Conservation (phyloP, 2,797 vertebrate species). For the Ctenochaetus hawaiiensis region DNA sequence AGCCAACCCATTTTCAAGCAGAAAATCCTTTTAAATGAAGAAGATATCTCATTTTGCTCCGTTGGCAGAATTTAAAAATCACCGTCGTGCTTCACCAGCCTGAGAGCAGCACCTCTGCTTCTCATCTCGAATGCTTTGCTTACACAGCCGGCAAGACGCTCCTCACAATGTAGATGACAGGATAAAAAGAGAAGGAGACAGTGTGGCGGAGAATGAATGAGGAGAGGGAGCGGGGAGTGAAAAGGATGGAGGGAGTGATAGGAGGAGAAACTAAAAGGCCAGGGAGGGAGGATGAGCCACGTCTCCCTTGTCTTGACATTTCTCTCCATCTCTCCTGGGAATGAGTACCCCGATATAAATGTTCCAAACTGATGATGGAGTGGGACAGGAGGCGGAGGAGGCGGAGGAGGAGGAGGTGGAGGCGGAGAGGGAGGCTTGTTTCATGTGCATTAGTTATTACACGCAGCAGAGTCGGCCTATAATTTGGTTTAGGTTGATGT, state of each 20-base stretch:
- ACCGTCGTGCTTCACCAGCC: constrained; percentile 40
- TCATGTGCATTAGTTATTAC: constrained; percentile 64
- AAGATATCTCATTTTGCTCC: constrained; percentile 13
- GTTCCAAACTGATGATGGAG: constrained; percentile 62
- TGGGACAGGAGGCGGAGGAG: constrained; percentile 27
- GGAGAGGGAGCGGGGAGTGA: constrained; percentile 22
- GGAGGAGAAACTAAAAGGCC: constrained; percentile 62
- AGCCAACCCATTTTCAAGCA: background rate
- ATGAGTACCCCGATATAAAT: constrained; percentile 64
- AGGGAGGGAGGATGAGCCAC: constrained; percentile 67
- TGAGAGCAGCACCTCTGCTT: constrained; percentile 24
- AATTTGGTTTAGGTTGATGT: constrained; percentile 75
- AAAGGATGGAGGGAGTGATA: constrained; percentile 58
- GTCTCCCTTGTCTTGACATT: constrained; percentile 76
- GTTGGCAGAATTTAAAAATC: constrained; percentile 42
- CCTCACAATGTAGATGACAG: constrained; percentile 74
- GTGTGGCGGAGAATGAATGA: constrained; percentile 43
- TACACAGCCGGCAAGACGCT: constrained; percentile 40
- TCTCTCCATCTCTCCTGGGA: constrained; percentile 70
- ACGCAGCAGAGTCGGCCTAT: constrained; percentile 41
- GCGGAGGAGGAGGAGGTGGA: constrained; percentile 25
- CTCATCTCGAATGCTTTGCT: constrained; percentile 50
- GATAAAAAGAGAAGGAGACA: constrained; percentile 63
- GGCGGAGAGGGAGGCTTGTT: background rate
- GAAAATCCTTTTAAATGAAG: background rate